These are phyloP conservation scores for Orchestia grillus DNA, from an alignment of 1,140 invertebrate species.

Conservation along the genomic window DNA sequence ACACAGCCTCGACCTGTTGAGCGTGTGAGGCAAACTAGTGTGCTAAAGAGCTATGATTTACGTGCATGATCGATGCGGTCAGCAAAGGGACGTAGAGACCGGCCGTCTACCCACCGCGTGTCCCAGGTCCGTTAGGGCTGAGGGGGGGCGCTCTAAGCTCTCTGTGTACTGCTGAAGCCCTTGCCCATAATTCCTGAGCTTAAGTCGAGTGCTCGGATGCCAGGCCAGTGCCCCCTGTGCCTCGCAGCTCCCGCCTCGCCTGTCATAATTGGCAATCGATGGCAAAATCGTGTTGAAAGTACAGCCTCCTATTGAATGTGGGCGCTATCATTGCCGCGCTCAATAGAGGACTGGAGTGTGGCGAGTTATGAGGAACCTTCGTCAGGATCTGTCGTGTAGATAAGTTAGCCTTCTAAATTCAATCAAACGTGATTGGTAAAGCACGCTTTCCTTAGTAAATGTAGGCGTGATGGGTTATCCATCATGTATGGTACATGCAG, in stretches of 20 bases:
- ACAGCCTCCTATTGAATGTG: background rate
- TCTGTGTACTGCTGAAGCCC: background rate
- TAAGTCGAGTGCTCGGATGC: background rate
- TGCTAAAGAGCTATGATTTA: background rate
- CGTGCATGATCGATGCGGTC: background rate
- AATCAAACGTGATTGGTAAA: background rate
- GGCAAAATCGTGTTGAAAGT: conserved; percentile 52
- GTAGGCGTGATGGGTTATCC: background rate
- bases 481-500: background rate
- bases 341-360: background rate
- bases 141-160: background rate
- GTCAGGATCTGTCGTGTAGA: background rate
- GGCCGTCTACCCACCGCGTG: background rate
- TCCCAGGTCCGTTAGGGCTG: background rate
- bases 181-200: background rate
- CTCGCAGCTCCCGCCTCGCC: background rate
- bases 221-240: background rate
- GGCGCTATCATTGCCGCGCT: background rate
- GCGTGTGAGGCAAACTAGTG: background rate
- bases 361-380: background rate
- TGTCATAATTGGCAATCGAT: conserved; percentile 44
- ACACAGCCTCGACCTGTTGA: background rate
- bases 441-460: background rate
- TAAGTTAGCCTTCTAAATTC: background rate
- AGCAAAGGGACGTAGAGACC: too few relatives aligned